These are phyloP conservation scores for Beaufortia kweichowensis DNA, from an alignment of 2,113 vertebrate genomes.

Conservation along the genomic window DNA sequence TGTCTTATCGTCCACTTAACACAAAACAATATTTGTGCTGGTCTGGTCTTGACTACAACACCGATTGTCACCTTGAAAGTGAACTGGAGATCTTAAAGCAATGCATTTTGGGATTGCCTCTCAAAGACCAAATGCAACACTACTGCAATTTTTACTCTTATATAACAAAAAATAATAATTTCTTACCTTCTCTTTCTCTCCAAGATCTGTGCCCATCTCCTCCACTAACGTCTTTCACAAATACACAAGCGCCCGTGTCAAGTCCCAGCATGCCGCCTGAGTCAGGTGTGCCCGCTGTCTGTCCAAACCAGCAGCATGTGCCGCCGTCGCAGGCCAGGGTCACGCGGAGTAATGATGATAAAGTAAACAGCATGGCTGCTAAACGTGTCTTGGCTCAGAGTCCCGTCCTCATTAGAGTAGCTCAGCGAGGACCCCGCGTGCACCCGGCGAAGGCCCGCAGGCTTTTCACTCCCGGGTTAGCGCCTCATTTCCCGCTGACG, in stretches of 20 bases:
- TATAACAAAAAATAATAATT: no score
- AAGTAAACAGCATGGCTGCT: constrained; percentile 61
- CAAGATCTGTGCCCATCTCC: background rate
- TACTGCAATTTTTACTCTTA: no score
- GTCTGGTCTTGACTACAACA: no score
- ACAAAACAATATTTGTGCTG: no score
- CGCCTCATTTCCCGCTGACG: constrained; percentile 64
- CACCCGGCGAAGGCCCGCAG: constrained; percentile 54
- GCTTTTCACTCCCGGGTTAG: constrained; percentile 63
- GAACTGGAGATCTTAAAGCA: no score
- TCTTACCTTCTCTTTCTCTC: no score
- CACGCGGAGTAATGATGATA: constrained; percentile 62
- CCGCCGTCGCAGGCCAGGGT: constrained; percentile 42
- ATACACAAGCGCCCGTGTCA: background rate
- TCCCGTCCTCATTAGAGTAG: constrained; percentile 57
- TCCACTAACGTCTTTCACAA: constrained; percentile 1
- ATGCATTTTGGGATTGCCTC: background rate
- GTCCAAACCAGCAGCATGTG: constrained; percentile 35
- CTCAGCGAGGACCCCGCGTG: constrained; percentile 32
- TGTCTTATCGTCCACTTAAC: no score
- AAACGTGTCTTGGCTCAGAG: constrained; percentile 58
- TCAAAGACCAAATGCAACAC: background rate
- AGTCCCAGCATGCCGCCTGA: constrained; percentile 24
- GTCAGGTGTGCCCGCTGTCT: constrained; percentile 39
- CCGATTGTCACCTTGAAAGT: no score